Conservation (phyloP, 2,797 vertebrate species). For the Botia kubotai region DNA sequence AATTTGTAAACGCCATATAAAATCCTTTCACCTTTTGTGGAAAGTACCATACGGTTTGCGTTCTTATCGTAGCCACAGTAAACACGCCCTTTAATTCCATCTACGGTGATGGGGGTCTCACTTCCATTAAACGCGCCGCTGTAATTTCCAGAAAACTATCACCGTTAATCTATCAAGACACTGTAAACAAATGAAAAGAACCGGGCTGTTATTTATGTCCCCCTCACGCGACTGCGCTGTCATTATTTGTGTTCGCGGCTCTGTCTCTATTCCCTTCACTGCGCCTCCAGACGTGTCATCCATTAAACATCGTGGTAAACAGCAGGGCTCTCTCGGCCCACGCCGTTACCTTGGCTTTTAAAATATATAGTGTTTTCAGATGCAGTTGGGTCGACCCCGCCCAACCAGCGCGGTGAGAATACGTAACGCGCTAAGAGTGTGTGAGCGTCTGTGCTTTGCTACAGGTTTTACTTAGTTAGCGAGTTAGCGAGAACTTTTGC, state of each 20-base stretch:
- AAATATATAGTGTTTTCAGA: conserved; percentile 73
- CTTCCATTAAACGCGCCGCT: conserved; percentile 50
- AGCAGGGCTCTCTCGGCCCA: conserved; percentile 64
- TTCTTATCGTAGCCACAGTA: background rate
- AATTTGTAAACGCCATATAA: too few relatives aligned
- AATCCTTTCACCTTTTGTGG: background rate
- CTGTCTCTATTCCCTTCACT: conserved; percentile 54
- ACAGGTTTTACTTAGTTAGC: background rate
- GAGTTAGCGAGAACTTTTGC: background rate
- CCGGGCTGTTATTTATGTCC: conserved; percentile 51
- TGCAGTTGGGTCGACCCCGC: conserved; percentile 69
- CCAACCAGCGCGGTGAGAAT: conserved; percentile 64
- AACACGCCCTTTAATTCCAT: background rate
- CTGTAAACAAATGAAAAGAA: conserved; percentile 56
- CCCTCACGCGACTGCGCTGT: conserved; percentile 32
- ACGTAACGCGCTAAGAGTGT: conserved; percentile 69
- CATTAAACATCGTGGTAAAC: conserved; percentile 76
- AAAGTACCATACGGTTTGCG: background rate
- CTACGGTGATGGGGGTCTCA: conserved; percentile 32
- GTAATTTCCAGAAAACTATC: conserved; percentile 68
- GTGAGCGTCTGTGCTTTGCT: background rate
- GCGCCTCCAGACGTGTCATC: conserved; percentile 72
- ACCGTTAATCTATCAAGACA: conserved; percentile 70
- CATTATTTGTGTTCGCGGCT: conserved; percentile 48
- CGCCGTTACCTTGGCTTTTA: conserved; percentile 70